Base-by-base conservation (phyloP, 2,888 invertebrate species). In the Synergus laeviventris region DNA sequence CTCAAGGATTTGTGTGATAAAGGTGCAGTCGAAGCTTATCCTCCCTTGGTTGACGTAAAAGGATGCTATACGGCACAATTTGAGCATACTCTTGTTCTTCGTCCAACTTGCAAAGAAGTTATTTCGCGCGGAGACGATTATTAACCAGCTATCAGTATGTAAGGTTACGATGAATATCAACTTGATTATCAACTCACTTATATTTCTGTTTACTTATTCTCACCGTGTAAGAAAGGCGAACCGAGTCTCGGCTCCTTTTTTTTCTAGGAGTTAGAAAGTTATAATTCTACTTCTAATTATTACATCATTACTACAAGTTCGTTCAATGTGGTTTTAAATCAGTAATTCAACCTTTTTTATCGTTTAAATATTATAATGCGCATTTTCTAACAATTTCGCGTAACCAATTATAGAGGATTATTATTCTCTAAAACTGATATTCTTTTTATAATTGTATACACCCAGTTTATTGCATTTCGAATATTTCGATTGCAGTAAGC, bases 1-100 rank as follows among this genome's bases (percentile, higher is more conserved):
- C 93, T 99, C 64, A 99, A 99, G 91, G 99, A 99, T 93, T 93
- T 99, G 76, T 98, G 98, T 92, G 99, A 99, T 91, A 98, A 98
- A 90, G 97, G 97, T 73, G 96, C 99, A 39, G 97, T 99, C n/a
- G 98, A 98, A 89, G 96, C 99, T 0, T 99, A 99, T 92, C 99
- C 99, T 24, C 99, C 99, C 11, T 94, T 99, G 75, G 99, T 99
- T 89, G 99, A 99, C 92, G 94, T 96, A 82, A 97, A 97, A 91
- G 99, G 99, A 77, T 98, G 97, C 91, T 99, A 99, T 92, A 99
- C 99, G 0, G 99, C 99, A 62, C 99, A 99, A 92, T 99, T 97
- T 90, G 99, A 99, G 91, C 99, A 99, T 92, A 99, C 99, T 5
- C 96, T 99, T 87, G 94, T 99, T 84, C 93, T 99, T 82, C 93